A percentile compares a stretch with the other conserved stretches of the same genome.
Conservation (phyloP, 2,113 vertebrate genomes). For the Takifugu bimaculatus region DNA sequence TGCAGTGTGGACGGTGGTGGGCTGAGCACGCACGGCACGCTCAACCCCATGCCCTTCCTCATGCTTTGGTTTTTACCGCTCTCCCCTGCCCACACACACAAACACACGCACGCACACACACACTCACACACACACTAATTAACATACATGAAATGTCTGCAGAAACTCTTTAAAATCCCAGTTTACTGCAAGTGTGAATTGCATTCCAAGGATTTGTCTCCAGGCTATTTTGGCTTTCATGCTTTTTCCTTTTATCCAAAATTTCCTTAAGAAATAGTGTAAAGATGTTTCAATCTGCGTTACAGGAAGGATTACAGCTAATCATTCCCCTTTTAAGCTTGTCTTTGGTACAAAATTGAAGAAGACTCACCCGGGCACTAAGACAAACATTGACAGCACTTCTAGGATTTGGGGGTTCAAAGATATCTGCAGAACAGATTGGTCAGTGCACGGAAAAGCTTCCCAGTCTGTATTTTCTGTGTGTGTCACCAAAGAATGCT, state of each 20-base stretch:
- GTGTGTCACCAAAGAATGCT: constrained; percentile 67
- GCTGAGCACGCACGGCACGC: constrained; percentile 46
- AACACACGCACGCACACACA: constrained; percentile 26
- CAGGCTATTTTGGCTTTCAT: constrained; percentile 5
- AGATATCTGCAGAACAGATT: constrained; percentile 54
- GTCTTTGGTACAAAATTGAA: background rate
- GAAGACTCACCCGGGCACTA: background rate
- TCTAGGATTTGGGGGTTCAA: constrained; percentile 21
- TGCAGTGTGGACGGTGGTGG: constrained; percentile 51
- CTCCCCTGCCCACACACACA: constrained; percentile 23
- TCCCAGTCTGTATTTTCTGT: constrained; percentile 51
- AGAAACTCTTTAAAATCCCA: background rate
- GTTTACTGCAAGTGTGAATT: constrained; percentile 21
- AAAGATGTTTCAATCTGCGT: background rate
- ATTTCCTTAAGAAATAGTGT: constrained; percentile 1
- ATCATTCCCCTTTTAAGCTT: too few relatives aligned
- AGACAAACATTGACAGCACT: constrained; percentile 19
- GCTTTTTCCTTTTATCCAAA: background rate
- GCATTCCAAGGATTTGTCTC: background rate
- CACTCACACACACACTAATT: background rate
- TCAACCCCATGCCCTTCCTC: constrained; percentile 55
- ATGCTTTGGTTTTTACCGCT: constrained; percentile 51
- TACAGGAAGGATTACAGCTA: background rate
- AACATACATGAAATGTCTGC: background rate
- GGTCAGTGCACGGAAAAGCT: constrained; percentile 40